Percentiles rank a stretch among this genome's conserved stretches.
phyloP scores from a whole-genome alignment of 2,888 invertebrate species.

The Cheilosia urbana region DNA sequence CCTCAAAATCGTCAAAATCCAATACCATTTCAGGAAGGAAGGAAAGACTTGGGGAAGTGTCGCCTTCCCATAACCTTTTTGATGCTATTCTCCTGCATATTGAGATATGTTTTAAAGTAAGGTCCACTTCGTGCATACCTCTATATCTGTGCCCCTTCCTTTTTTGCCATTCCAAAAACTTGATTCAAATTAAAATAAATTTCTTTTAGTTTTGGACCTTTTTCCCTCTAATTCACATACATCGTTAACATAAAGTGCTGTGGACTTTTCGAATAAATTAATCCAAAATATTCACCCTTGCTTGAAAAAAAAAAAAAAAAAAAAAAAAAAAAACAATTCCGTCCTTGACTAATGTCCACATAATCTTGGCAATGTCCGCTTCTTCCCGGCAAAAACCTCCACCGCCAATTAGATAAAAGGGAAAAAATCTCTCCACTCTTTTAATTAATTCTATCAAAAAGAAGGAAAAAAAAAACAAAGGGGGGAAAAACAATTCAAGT shows the following conservation, averaged over 20 bases:
- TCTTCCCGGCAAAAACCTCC: slow-evolving; percentile 30
- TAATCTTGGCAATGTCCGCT: slow-evolving; percentile 44
- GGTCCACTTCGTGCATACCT: too few species aligned
- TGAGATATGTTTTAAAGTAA: too few species aligned
- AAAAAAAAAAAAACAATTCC: slow-evolving; percentile 3
- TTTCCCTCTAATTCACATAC: slow-evolving; percentile 15
- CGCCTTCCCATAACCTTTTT: too few species aligned
- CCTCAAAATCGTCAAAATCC: too few species aligned
- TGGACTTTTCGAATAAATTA: slow-evolving; percentile 62
- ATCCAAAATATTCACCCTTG: slow-evolving; percentile 52
- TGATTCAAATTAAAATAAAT: too few species aligned
- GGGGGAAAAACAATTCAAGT: slow-evolving; percentile 30
- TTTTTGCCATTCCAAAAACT: too few species aligned
- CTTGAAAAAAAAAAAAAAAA: slow-evolving; percentile 25
- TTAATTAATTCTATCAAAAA: slow-evolving; percentile 72
- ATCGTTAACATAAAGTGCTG: slow-evolving; percentile 6
- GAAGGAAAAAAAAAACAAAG: slow-evolving; percentile 21
- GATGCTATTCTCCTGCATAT: too few species aligned
- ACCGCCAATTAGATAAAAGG: slow-evolving; percentile 64
- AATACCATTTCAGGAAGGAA: too few species aligned
- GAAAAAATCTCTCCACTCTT: slow-evolving; percentile 60
- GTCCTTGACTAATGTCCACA: slow-evolving; percentile 63
- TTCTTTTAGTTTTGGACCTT: too few species aligned
- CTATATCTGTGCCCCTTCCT: too few species aligned
- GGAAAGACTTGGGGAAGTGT: too few species aligned